Percentiles rank a stretch among this genome's conserved stretches.
Conservation (phyloP, 2,797 vertebrate genomes). For the Sandelia bainsii region DNA sequence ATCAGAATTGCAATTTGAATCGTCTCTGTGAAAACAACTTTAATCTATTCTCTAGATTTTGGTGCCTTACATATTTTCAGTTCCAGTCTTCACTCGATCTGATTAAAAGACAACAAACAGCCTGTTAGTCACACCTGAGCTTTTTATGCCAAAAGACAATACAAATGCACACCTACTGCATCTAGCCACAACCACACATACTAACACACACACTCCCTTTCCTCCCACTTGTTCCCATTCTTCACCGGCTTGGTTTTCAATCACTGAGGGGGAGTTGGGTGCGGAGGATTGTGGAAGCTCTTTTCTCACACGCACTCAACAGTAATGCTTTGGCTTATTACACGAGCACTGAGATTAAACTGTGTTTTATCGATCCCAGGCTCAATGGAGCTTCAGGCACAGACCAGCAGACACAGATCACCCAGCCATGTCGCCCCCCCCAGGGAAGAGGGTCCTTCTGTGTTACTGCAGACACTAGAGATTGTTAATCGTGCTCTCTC, state of each 20-base stretch:
- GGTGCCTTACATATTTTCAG: not conserved
- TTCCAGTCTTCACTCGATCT: not conserved
- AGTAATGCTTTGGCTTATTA: slow-evolving; percentile 55
- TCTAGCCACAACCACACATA: slow-evolving; percentile 13
- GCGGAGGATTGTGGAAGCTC: slow-evolving; percentile 11
- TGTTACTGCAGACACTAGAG: slow-evolving; percentile 5
- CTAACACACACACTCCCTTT: not conserved
- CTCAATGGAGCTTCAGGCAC: slow-evolving; percentile 52
- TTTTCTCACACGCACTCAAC: slow-evolving; percentile 36
- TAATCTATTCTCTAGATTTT: slow-evolving; percentile 6
- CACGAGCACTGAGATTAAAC: slow-evolving; percentile 60
- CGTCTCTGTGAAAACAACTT: slow-evolving; percentile 16
- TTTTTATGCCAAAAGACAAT: slow-evolving; percentile 34
- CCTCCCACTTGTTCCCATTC: slow-evolving; percentile 18
- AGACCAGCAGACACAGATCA: slow-evolving; percentile 39
- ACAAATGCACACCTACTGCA: slow-evolving; percentile 9
- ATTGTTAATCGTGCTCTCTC: not conserved
- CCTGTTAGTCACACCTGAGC: slow-evolving; percentile 3
- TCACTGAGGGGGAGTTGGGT: slow-evolving; percentile 27
- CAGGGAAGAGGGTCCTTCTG: slow-evolving; percentile 9
- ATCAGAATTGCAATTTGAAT: slow-evolving; percentile 1
- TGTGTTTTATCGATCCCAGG: slow-evolving; percentile 58
- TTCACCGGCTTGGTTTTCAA: slow-evolving; percentile 43
- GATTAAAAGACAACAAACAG: not conserved
- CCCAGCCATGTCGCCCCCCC: not conserved